Evolutionary conservation across 2,888 invertebrate species (phyloP), one percentile per base, ranked within the genome.

Genomic region (Plusia festucae): DNA sequence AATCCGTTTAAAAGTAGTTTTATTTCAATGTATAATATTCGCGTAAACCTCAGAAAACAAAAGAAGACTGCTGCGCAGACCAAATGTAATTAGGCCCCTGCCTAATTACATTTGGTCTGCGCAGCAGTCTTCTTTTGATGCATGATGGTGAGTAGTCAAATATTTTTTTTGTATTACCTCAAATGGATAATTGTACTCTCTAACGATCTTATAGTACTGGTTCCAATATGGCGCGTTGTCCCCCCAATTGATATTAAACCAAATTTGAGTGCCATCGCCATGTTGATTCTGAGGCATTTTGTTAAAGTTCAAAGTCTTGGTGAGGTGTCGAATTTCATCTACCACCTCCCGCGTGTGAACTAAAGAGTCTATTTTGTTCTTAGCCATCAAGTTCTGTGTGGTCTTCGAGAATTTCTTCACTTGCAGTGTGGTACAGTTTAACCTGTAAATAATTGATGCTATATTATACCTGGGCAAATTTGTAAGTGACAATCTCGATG

Each of bases 151-250:
- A n/a, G n/a, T n/a, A n/a, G n/a, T n/a, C n/a, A n/a, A n/a, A n/a
- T n/a, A n/a, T n/a, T n/a, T n/a, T n/a, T n/a, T n/a, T n/a, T n/a
- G n/a, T n/a, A 71, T 84, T 75, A 95, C 95, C 90, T 93, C 90
- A 85, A 90, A 91, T 0, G 95, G 95, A 83, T 92, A 93, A 9
- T 78, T 88, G 61, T 89, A 94, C 60, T 94, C 92, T 52, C 83
- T 88, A 2, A 95, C 87, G 65, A 91, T 72, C 59, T 86, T 90
- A 65, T 93, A 95, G 69, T 93, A 95, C 74, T 94, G 92, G 70
- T 95, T 95, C 94, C 94, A 94, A 73, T 94, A 94, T 0, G 95
- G 95, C 0, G 95, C 94, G 63, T 94, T 90, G 0, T 91, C 91
- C 0, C 94, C 95, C 95, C 95, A 95, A 60, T 94, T 94, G 2